These are phyloP conservation scores for Cydia amplana DNA, from an alignment of 1,140 invertebrate species.

Conservation along the genomic window DNA sequence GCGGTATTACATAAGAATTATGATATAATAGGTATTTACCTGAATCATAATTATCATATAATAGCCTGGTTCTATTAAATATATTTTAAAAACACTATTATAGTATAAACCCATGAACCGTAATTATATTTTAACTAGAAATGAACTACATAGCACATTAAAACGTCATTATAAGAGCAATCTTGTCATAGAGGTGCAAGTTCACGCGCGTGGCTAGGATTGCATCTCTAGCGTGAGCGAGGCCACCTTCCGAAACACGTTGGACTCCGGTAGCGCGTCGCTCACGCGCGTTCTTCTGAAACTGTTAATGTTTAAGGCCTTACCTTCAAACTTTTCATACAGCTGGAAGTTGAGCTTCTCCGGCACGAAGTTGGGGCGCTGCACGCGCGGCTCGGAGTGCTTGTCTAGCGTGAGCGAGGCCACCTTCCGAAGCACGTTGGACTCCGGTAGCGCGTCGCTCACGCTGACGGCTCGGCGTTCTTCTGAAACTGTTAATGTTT, in stretches of 20 bases:
- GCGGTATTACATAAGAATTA: not conserved
- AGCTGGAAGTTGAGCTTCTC: conserved; percentile 91
- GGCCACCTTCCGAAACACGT: conserved; percentile 90
- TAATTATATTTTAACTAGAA: not conserved
- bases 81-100: no score
- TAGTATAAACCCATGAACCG: not conserved
- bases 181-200: conserved; percentile 91
- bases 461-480: conserved; percentile 84
- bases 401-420: conserved; percentile 89
- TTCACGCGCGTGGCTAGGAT: conserved; percentile 83
- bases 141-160: not conserved
- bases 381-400: conserved; percentile 80
- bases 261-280: conserved; percentile 82
- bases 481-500: conserved; percentile 40
- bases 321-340: conserved; percentile 95
- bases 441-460: conserved; percentile 83
- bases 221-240: conserved; percentile 88
- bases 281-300: conserved; percentile 83
- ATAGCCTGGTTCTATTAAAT: no score
- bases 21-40: no score
- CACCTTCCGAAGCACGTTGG: conserved; percentile 89
- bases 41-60: no score
- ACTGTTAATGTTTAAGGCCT: conserved; percentile 46
- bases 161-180: not conserved
- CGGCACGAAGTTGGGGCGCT: conserved; percentile 87